These are phyloP conservation scores for Synanthedon formicaeformis DNA, from an alignment of 2,888 invertebrate species.

Conservation along the genomic window DNA sequence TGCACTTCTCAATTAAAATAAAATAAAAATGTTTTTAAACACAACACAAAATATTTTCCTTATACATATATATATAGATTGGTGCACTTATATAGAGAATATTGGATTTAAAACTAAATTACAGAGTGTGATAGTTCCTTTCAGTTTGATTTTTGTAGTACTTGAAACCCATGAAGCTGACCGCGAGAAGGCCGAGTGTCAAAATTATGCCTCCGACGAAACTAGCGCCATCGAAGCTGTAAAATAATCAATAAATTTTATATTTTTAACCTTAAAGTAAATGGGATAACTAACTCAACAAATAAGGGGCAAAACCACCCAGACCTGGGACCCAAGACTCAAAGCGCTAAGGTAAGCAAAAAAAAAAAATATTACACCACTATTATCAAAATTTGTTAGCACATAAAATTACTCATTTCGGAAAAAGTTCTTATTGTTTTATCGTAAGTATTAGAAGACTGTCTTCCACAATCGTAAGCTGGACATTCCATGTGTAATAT, in stretches of 20 bases:
- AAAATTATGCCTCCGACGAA: slow-evolving; percentile 89
- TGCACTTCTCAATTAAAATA: slow-evolving; percentile 11
- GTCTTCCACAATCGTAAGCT: too few species aligned
- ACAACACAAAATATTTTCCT: slow-evolving; percentile 1
- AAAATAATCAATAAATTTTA: slow-evolving; percentile 12
- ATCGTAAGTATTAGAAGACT: too few species aligned
- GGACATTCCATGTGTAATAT: too few species aligned
- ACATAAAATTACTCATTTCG: too few species aligned
- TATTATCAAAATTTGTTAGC: too few species aligned
- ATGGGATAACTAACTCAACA: too few species aligned
- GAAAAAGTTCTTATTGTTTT: too few species aligned
- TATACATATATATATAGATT: slow-evolving; percentile 14
- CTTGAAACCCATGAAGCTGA: slow-evolving; percentile 86
- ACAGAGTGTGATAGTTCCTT: slow-evolving; percentile 89
- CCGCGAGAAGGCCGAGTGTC: slow-evolving; percentile 81
- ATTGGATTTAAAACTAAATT: slow-evolving; percentile 42
- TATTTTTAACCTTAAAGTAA: not conserved
- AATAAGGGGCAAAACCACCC: too few species aligned
- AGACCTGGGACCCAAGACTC: too few species aligned
- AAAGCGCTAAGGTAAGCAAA: too few species aligned
- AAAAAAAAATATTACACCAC: too few species aligned
- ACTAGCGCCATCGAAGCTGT: slow-evolving; percentile 80
- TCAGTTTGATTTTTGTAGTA: slow-evolving; percentile 89
- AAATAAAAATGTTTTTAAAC: slow-evolving; percentile 4
- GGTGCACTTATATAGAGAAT: slow-evolving; percentile 45